These are phyloP conservation scores for Maconellicoccus hirsutus DNA, from an alignment of 1,140 invertebrate genomes.

Conservation along the genomic window DNA sequence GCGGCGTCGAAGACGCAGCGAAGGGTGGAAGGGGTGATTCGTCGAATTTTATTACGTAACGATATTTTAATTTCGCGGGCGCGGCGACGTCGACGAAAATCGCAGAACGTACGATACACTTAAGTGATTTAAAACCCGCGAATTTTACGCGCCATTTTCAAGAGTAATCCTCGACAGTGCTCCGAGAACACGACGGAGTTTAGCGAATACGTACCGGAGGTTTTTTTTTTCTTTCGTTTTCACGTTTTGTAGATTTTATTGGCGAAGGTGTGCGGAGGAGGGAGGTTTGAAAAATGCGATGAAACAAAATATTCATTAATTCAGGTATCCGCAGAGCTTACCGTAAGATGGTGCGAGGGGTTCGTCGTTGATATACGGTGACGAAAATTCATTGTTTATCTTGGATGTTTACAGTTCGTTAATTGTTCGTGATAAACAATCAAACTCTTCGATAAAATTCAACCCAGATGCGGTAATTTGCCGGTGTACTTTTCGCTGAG, in stretches of 20 bases:
- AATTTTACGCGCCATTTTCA: background rate
- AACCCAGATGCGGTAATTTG: background rate
- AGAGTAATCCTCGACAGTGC: background rate
- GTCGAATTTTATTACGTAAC: too few species aligned
- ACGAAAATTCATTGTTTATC: constrained; percentile 5
- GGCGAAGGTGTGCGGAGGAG: too few species aligned
- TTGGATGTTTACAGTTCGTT: constrained; percentile 8
- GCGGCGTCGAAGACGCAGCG: too few species aligned
- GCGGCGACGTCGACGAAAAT: too few species aligned
- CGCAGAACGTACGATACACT: background rate
- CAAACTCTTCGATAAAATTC: background rate
- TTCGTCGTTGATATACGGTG: too few species aligned
- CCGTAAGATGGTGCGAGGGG: background rate
- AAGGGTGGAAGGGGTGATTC: too few species aligned
- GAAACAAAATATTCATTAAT: background rate
- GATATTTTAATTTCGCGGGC: too few species aligned
- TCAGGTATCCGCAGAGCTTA: constrained; percentile 2
- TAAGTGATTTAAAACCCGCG: constrained; percentile 1
- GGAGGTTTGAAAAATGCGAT: background rate
- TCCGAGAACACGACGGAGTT: too few species aligned
- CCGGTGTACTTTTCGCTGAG: background rate
- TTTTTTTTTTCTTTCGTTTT: too few species aligned
- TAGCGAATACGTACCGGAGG: too few species aligned
- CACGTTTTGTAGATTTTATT: too few species aligned
- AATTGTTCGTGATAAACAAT: background rate